Evolutionary conservation across 1,140 invertebrate species (phyloP), one percentile per base, ranked within the genome.

Genomic region (Drosophila tropicalis): DNA sequence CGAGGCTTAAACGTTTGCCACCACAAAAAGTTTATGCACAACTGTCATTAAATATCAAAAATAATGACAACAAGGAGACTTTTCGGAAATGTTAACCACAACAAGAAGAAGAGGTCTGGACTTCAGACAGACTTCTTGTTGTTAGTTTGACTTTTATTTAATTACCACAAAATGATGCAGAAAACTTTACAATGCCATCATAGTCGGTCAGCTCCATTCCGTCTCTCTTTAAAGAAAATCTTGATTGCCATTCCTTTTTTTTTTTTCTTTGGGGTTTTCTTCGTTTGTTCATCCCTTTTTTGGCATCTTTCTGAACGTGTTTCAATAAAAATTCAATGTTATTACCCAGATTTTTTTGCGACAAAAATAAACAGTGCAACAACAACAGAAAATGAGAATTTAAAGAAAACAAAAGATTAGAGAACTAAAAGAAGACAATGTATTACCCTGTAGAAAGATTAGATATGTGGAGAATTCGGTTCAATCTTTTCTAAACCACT

Each of bases 301-400:
- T 40, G 51, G 56, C 62, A 57, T 62, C 51, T 22, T 51, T 51
- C 7, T 62, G 63, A 72, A 76, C 60, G 64, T 67, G 75, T 72
- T 70, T 58, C 70, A 64, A 76, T 79, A 79, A 76, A 72, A 72
- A 72, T 81, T 72, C 76, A 81, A 79, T 81, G 79, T 79, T 81
- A 81, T 79, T 81, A 66, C 41, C 56, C 57, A 44, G 29, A 62
- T 39, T 54, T 19, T 22, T 56, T 62, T 74, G 71, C 62, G 58
- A 74, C 69, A 76, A 65, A 79, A 71, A 79, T 68, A 76, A 70
- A 76, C 44, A 75, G 51, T 36, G 25, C 15, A 55, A 25, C 10
- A 65, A 67, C 39, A 64, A 39, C 13, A 44, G 2, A 15, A 44
- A 62, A 71, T 29, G 56, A 47, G 51, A 34, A 44, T 29, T 36